Evolutionary conservation across 2,888 invertebrate species (phyloP).

Genomic region (Ischnus inquisitorius): DNA sequence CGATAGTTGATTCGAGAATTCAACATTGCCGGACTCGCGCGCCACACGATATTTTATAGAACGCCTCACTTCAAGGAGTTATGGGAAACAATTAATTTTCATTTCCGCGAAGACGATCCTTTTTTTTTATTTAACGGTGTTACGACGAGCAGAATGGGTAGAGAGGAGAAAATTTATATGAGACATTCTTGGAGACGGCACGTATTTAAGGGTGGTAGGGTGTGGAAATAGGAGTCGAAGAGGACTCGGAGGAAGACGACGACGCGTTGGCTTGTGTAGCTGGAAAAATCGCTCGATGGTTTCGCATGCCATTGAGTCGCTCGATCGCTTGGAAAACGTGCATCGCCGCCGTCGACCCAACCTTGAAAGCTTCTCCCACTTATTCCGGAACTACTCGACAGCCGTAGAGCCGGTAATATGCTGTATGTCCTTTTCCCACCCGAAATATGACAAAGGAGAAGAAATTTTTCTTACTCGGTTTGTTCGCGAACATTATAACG

Average conservation of each 20-base stretch:
- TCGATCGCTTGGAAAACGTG: conserved; percentile 36
- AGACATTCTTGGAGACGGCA: conserved; percentile 7
- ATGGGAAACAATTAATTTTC: conserved; percentile 67
- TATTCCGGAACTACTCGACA: background rate
- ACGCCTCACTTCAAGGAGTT: too few relatives aligned
- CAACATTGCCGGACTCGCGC: background rate
- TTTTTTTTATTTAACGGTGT: conserved; percentile 20
- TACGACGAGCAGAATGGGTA: background rate
- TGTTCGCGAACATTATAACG: too few relatives aligned
- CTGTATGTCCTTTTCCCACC: background rate
- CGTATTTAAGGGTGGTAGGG: conserved; percentile 10
- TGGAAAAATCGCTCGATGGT: conserved; percentile 34
- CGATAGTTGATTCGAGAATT: background rate
- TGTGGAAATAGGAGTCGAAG: conserved; percentile 2
- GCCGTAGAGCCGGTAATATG: background rate
- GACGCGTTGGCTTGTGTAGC: conserved; percentile 29
- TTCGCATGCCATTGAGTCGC: conserved; percentile 40
- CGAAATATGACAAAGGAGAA: conserved; percentile 5
- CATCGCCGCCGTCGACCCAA: background rate
- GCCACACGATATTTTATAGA: background rate
- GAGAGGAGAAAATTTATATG: conserved; percentile 8
- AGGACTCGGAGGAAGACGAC: conserved; percentile 8
- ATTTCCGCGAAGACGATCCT: conserved; percentile 56
- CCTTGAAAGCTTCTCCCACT: background rate
- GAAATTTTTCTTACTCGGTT: background rate